Evolutionary conservation across 2,888 invertebrate genomes (phyloP).

Genomic region (Ennomos quercinarius): DNA sequence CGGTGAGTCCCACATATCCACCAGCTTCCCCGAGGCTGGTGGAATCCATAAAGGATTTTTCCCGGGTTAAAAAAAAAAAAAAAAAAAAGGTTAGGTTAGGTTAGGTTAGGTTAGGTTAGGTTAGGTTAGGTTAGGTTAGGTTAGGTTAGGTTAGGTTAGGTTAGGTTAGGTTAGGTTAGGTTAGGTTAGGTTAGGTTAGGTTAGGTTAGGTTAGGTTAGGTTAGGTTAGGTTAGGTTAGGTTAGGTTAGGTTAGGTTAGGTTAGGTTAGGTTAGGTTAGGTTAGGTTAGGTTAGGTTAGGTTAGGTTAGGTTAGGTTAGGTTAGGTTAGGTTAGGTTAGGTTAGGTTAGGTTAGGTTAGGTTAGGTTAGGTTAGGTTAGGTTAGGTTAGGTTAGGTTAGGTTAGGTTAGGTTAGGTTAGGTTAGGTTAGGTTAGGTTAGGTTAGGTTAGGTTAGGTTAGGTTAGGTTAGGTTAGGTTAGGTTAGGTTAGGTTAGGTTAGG

Average conservation of each 20-base stretch:
- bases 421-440: slow-evolving; percentile 24
- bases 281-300: slow-evolving; percentile 31
- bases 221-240: slow-evolving; percentile 37
- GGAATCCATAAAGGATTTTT: too few relatives aligned
- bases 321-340: slow-evolving; percentile 30
- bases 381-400: slow-evolving; percentile 22
- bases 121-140: slow-evolving; percentile 33
- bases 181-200: slow-evolving; percentile 28
- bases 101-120: slow-evolving; percentile 18
- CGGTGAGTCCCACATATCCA: too few relatives aligned
- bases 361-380: slow-evolving; percentile 24
- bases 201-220: slow-evolving; percentile 26
- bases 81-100: too few relatives aligned
- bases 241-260: slow-evolving; percentile 36
- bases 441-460: slow-evolving; percentile 33
- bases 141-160: slow-evolving; percentile 32
- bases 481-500: slow-evolving; percentile 25
- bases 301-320: slow-evolving; percentile 40
- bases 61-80: too few relatives aligned
- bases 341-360: slow-evolving; percentile 22
- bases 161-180: slow-evolving; percentile 25
- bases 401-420: slow-evolving; percentile 22
- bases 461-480: slow-evolving; percentile 31
- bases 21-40: too few relatives aligned
- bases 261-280: slow-evolving; percentile 37